phyloP scores from a whole-genome alignment of 2,888 invertebrate species.

The Agrochola circellaris region DNA sequence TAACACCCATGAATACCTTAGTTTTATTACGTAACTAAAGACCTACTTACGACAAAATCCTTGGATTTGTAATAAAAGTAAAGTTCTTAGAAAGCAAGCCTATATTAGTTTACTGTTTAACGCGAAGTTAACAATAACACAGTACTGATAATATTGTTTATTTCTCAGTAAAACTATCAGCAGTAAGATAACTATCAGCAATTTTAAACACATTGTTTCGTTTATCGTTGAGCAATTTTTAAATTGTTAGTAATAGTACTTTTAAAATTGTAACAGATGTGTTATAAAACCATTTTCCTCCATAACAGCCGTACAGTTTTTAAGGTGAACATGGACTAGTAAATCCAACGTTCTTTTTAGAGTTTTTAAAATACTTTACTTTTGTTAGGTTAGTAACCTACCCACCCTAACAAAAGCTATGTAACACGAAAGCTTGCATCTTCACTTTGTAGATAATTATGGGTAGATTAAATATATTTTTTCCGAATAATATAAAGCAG shows the following conservation, averaged over 20 bases:
- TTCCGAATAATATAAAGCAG: too few relatives aligned
- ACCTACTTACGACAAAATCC: conserved; percentile 38
- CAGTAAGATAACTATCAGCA: conserved; percentile 48
- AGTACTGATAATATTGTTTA: conserved; percentile 54
- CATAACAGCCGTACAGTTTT: not conserved
- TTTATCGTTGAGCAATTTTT: conserved; percentile 21
- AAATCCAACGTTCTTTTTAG: not conserved
- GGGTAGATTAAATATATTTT: not conserved
- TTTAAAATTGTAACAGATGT: not conserved
- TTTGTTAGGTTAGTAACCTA: not conserved
- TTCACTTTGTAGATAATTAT: conserved; percentile 1
- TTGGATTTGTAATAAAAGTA: conserved; percentile 47
- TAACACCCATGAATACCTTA: conserved; percentile 14
- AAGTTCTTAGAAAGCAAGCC: conserved; percentile 55
- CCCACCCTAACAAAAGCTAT: not conserved
- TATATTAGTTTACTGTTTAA: conserved; percentile 62
- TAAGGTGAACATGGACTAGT: too few relatives aligned
- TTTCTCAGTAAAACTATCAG: conserved; percentile 60
- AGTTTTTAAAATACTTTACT: not conserved
- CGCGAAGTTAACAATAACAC: conserved; percentile 52
- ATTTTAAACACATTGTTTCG: conserved; percentile 43
- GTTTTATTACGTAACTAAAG: conserved; percentile 21
- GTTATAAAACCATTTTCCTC: not conserved
- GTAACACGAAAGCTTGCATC: not conserved
- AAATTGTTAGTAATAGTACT: not conserved